These are phyloP conservation scores for Spinibarbus caldwelli DNA, from an alignment of 2,797 vertebrate species.

Conservation along the genomic window DNA sequence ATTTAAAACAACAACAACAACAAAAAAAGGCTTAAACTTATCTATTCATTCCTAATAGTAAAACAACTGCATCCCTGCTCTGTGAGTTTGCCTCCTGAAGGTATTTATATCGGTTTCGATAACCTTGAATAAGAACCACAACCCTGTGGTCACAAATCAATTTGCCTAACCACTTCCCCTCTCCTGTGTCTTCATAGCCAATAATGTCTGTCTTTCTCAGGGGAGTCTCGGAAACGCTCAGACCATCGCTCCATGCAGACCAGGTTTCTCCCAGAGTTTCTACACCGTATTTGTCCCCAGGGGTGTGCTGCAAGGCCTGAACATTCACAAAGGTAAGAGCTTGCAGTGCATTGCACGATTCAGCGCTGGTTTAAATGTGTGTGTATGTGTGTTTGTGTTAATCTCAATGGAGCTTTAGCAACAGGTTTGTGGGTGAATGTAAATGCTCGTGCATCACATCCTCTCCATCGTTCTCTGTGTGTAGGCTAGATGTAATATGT, in stretches of 20 bases:
- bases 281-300: slow-evolving; percentile 92
- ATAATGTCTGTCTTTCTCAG: slow-evolving; percentile 70
- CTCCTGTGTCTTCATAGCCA: slow-evolving; percentile 63
- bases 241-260: slow-evolving; percentile 83
- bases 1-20: not conserved
- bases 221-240: slow-evolving; percentile 83
- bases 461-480: not conserved
- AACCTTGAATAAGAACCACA: slow-evolving; percentile 49
- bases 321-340: slow-evolving; percentile 93
- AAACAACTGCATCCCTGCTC: slow-evolving; percentile 22
- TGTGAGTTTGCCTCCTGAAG: slow-evolving; percentile 29
- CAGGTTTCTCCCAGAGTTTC: slow-evolving; percentile 93
- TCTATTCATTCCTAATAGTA: not conserved
- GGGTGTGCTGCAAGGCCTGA: slow-evolving; percentile 87
- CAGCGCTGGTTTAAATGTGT: slow-evolving; percentile 48
- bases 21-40: not conserved
- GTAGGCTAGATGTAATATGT: slow-evolving; percentile 23
- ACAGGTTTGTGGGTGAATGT: slow-evolving; percentile 51
- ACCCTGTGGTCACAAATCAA: slow-evolving; percentile 61
- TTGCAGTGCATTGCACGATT: slow-evolving; percentile 65
- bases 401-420: slow-evolving; percentile 45
- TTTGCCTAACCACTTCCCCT: slow-evolving; percentile 60
- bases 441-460: slow-evolving; percentile 26
- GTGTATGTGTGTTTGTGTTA: slow-evolving; percentile 47
- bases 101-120: slow-evolving; percentile 43